phyloP scores from a whole-genome alignment of 2,888 invertebrate species.

The Hypomecis atomaria region DNA sequence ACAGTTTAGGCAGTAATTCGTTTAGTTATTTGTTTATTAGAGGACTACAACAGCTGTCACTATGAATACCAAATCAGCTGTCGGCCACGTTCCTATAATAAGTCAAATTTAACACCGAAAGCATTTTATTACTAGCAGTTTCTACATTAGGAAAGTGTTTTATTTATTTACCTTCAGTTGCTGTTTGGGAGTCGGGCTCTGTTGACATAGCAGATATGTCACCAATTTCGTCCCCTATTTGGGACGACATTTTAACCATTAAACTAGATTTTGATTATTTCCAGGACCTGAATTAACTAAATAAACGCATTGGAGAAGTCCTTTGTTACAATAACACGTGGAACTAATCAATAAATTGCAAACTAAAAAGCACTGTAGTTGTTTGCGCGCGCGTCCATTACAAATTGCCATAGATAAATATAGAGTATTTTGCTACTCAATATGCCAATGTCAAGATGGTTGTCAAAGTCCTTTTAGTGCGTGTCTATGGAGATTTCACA shows the following conservation, averaged over 20 bases:
- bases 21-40: too few relatives aligned
- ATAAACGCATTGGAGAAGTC: background rate
- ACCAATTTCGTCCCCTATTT: constrained; percentile 68
- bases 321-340: constrained; percentile 5
- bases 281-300: background rate
- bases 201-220: constrained; percentile 67
- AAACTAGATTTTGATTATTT: background rate
- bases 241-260: constrained; percentile 50
- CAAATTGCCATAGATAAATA: constrained; percentile 2
- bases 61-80: too few relatives aligned
- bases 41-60: too few relatives aligned
- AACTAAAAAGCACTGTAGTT: constrained; percentile 1
- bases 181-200: constrained; percentile 75
- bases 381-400: constrained; percentile 27
- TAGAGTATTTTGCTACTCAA: background rate
- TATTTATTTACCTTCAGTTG: constrained; percentile 77
- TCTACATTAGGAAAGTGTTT: constrained; percentile 16
- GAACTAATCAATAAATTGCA: constrained; percentile 22
- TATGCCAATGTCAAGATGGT: background rate
- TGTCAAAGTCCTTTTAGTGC: background rate
- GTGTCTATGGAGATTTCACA: background rate
- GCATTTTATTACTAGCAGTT: background rate
- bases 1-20: too few relatives aligned
- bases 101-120: too few relatives aligned
- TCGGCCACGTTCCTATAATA: too few relatives aligned